Conservation (phyloP, 1,140 invertebrate genomes). For the Phymorhynchus buccinoides region DNA sequence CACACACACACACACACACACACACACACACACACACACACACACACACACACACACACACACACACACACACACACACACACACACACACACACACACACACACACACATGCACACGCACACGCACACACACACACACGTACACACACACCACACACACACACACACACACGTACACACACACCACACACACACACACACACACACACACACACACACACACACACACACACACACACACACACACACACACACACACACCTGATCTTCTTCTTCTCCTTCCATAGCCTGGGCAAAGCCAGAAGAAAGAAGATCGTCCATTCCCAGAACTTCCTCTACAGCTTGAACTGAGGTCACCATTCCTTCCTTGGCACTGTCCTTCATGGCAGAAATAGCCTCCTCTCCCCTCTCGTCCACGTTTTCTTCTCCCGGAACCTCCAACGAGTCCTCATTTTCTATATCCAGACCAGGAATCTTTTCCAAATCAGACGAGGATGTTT, state of each 20-base stretch:
- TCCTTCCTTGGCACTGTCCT: neutral
- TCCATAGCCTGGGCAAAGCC: neutral
- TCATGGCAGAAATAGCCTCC: neutral
- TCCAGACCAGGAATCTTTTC: too few species aligned
- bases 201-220: conserved; percentile 10
- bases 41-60: neutral
- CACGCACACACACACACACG: neutral
- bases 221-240: neutral
- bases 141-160: neutral
- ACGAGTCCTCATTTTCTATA: too few species aligned
- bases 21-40: neutral
- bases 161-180: neutral
- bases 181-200: neutral
- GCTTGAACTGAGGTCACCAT: neutral
- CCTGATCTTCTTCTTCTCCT: neutral
- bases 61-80: neutral
- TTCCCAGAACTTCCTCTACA: neutral
- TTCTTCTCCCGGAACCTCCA: too few species aligned
- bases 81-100: neutral
- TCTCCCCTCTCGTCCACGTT: neutral
- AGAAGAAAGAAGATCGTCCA: neutral
- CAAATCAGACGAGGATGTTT: too few species aligned
- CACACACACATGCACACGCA: neutral
- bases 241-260: neutral
- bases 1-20: conserved; percentile 11